Evolutionary conservation across 2,888 invertebrate species (phyloP), one percentile per base, ranked within the genome.

Genomic region (Drosophila peninsularis): DNA sequence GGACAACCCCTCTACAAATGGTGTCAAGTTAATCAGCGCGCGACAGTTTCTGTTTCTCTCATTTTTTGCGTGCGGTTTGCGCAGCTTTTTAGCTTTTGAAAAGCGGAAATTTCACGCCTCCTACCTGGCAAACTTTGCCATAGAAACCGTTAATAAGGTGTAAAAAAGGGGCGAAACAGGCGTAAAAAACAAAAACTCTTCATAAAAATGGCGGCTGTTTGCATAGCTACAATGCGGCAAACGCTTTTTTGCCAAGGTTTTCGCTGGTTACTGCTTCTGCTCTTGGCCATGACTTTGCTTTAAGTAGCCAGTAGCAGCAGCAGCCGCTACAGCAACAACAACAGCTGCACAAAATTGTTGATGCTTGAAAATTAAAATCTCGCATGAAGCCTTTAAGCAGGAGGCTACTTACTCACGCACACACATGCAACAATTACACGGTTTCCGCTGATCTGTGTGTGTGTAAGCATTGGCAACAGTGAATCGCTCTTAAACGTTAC

Each of bases 141-240:
- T 80, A 71, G 77, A 80, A 79, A 76, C 76, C 82, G 87, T 84
- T 87, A 87, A 84, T 82, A 87, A 86, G 80, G 86, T 86, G 73
- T 80, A 80, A 66, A 56, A 60, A 44, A 62, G 62, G 54, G 53
- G 13, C 7, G 9, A 32, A 60, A 21, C 34, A n/a, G 19, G 11
- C 6, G 49, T 57, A 27, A 58, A 64, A 37, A 64, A 64, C 63
- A 78, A 80, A 72, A 65, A 65, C 44, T 54, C 66, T 62, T 65
- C 65, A 80, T 78, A 74, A 87, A 84, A 82, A 82, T 75, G 82
- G 71, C 76, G 79, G 70, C 66, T 80, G 82, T 77, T 82, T 82
- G 75, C 80, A 69, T 82, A 71, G 78, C 78, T 42, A 44, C 21
- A 30, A 17, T n/a, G 37, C 32, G 32, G 24, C 45, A 55, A 67